phyloP scores from a whole-genome alignment of 30 jellyfish, hydroid and myxozoan species.

The Hydractinia echinata region DNA sequence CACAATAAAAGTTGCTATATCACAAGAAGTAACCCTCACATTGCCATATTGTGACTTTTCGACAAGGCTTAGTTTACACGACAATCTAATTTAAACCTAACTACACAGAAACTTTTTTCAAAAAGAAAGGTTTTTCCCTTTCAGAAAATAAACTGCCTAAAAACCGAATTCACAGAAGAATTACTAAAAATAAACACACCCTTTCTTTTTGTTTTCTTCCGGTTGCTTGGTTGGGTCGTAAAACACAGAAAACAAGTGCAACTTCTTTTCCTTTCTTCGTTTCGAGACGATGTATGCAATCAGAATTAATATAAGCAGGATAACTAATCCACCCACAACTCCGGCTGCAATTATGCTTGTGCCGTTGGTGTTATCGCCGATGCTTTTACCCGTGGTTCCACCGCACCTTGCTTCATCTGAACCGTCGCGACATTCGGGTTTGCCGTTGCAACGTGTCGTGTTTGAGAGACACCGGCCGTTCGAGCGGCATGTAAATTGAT shows the following conservation, averaged over 20 bases:
- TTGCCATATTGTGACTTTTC: too few relatives aligned
- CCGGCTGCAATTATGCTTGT: slow-evolving; percentile 90
- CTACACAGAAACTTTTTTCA: too few relatives aligned
- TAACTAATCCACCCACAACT: slow-evolving; percentile 82
- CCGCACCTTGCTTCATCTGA: slow-evolving; percentile 83
- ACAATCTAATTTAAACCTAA: too few relatives aligned
- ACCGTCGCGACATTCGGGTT: slow-evolving; percentile 69
- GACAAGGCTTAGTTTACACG: too few relatives aligned
- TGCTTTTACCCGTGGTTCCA: slow-evolving; percentile 27
- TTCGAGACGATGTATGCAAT: slow-evolving; percentile 79
- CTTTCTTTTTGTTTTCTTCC: slow-evolving; percentile 39
- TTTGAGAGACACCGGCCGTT: slow-evolving; percentile 49
- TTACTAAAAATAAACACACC: slow-evolving; percentile 6
- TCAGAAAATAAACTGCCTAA: too few relatives aligned
- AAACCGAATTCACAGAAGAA: not conserved
- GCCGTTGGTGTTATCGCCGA: slow-evolving; percentile 33
- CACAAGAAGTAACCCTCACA: too few relatives aligned
- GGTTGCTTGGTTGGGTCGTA: slow-evolving; percentile 98
- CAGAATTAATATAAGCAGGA: slow-evolving; percentile 56
- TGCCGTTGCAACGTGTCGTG: slow-evolving; percentile 59
- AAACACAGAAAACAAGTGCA: slow-evolving; percentile 91
- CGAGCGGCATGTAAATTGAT: slow-evolving; percentile 56
- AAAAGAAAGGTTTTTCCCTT: too few relatives aligned
- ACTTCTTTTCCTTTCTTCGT: slow-evolving; percentile 89
- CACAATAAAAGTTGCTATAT: too few relatives aligned